Evolutionary conservation across 53 echinoderm and acorn worm genomes (phyloP), one percentile per base, ranked within the genome.

Genomic region (Paracentrotus lividus): DNA sequence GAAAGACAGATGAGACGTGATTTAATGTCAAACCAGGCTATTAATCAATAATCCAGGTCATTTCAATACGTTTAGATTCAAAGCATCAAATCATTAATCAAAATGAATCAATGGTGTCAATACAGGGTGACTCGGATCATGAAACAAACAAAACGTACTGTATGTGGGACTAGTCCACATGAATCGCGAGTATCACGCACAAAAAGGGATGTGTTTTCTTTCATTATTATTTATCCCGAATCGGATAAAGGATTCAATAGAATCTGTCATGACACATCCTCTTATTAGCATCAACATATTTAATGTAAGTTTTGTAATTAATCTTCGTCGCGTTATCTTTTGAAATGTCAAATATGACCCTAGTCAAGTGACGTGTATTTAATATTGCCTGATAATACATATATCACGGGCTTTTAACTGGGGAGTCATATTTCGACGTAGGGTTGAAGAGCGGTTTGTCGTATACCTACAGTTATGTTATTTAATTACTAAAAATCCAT

Each of bases 271-370:
- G 20, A 24, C 42, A 23, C 77, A 42, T 77, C 77, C 42, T 67
- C 67, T 8, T 33, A 31, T 32, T 77, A 77, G 21, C 77, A 67
- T 77, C 42, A 77, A 77, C 77, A 77, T 77, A 77, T 77, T 44
- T 77, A 1, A 21, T 21, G 24, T 42, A 8, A 77, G 43, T 43
- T 77, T 43, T 77, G 77, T 42, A 8, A 77, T 23, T 20, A 7
- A 77, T 77, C 77, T 42, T 42, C 16, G 43, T 77, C 42, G 67
- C 13, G 31, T 67, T 67, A 15, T 67, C 67, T 67, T 67, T 59
- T 29, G 31, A 13, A 4, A 34, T 67, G 67, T 31, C 67, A n/a
- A 67, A 67, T 67, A 67, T 32, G 33, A 67, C 13, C 32, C 2
- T 33, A n/a, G 31, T 67, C 12, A n/a, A 60, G n/a, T 54, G 14